phyloP scores from a whole-genome alignment of 2,888 invertebrate genomes.

The Andrena chrysosceles region DNA sequence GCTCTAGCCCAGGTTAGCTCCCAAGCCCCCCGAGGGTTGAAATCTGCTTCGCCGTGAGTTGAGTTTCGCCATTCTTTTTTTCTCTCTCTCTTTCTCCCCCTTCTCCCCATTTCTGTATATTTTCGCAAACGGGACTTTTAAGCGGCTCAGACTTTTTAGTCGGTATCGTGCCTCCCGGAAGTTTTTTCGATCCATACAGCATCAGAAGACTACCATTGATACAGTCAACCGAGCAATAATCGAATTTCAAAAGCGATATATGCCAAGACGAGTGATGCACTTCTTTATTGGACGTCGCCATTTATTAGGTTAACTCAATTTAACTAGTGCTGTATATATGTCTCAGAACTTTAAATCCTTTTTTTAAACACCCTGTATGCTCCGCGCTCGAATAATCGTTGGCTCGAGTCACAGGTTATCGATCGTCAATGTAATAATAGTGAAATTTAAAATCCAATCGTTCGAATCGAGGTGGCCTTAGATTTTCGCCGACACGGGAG shows the following conservation, averaged over 20 bases:
- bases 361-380: background rate
- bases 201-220: constrained; percentile 52
- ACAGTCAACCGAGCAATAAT: constrained; percentile 19
- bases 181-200: constrained; percentile 40
- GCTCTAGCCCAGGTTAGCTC: constrained; percentile 68
- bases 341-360: background rate
- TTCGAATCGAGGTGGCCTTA: background rate
- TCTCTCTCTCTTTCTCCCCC: constrained; percentile 14
- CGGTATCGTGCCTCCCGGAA: constrained; percentile 30
- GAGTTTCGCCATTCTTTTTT: constrained; percentile 10
- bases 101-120: constrained; percentile 40
- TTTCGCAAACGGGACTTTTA: constrained; percentile 65
- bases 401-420: constrained; percentile 13
- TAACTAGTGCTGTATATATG: background rate
- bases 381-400: background rate
- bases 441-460: constrained; percentile 30
- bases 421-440: constrained; percentile 7
- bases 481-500: constrained; percentile 18
- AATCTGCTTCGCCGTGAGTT: constrained; percentile 59
- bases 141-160: constrained; percentile 43
- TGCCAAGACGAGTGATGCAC: background rate
- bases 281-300: background rate
- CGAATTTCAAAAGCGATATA: constrained; percentile 16
- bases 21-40: constrained; percentile 62
- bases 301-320: background rate